phyloP scores from a whole-genome alignment of 2,797 vertebrate genomes.

The Odontamblyopus rebecca region DNA sequence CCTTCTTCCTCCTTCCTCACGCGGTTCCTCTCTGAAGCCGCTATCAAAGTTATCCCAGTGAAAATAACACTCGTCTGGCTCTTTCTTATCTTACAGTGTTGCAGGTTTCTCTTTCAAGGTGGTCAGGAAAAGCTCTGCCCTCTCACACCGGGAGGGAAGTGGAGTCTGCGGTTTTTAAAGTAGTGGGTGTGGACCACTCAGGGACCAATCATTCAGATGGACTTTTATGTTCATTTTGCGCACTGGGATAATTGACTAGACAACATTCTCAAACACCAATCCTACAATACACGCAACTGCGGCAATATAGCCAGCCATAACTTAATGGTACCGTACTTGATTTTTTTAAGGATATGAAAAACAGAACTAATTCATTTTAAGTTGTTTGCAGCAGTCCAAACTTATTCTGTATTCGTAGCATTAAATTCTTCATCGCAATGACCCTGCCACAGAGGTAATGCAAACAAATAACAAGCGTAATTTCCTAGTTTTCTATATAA shows the following conservation, averaged over 20 bases:
- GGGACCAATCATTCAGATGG: constrained; percentile 66
- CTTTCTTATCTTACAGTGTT: constrained; percentile 48
- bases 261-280: not conserved
- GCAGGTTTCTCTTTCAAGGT: constrained; percentile 43
- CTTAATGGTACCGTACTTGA: no score
- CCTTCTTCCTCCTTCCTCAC: constrained; percentile 35
- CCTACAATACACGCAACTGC: not conserved
- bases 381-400: no score
- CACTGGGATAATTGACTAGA: constrained; percentile 24
- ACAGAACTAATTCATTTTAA: not conserved
- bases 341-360: not conserved
- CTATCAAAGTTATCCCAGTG: constrained; percentile 16
- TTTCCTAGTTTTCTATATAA: no score
- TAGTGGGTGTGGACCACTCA: constrained; percentile 37
- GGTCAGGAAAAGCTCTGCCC: constrained; percentile 41
- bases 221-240: constrained; percentile 50
- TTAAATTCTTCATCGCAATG: no score
- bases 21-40: constrained; percentile 33
- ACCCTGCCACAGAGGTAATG: no score
- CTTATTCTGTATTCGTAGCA: no score
- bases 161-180: constrained; percentile 33
- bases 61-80: constrained; percentile 43
- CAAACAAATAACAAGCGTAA: no score
- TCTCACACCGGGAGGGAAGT: constrained; percentile 33
- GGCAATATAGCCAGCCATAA: no score